These are phyloP conservation scores for Dicaeum eximium DNA, from an alignment of 2,113 vertebrate species.

Conservation along the genomic window DNA sequence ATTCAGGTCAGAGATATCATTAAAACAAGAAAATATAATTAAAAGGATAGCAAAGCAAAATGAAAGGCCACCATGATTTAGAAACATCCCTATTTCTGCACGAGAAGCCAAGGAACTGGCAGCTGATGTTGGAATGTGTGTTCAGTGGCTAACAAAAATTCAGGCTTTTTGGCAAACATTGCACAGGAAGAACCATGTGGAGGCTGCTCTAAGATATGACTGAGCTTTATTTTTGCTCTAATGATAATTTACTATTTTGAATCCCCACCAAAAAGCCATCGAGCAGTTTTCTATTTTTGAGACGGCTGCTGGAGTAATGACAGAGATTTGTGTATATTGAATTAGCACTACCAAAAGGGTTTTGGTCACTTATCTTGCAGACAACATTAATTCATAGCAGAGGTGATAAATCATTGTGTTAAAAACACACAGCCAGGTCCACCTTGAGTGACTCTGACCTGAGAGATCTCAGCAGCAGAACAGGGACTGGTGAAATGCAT, in stretches of 20 bases:
- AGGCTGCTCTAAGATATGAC: background rate
- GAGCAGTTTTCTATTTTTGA: background rate
- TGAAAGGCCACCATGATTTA: background rate
- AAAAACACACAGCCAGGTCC: background rate
- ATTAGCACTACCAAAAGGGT: background rate
- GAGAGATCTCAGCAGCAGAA: background rate
- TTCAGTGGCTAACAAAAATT: background rate
- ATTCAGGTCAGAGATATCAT: background rate
- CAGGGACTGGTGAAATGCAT: background rate
- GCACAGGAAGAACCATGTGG: background rate
- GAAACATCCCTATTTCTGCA: background rate
- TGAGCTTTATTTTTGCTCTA: background rate
- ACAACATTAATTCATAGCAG: background rate
- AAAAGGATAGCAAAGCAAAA: background rate
- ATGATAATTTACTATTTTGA: background rate
- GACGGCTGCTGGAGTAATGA: background rate
- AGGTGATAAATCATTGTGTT: background rate
- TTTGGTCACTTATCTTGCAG: background rate
- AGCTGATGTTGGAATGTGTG: background rate
- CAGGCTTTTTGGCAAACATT: background rate
- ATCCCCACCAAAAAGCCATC: background rate
- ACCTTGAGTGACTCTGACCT: background rate
- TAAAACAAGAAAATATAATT: background rate
- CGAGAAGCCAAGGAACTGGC: background rate
- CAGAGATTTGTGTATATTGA: background rate